phyloP scores from a whole-genome alignment of 1,140 invertebrate species.

The Drosophila leontia region DNA sequence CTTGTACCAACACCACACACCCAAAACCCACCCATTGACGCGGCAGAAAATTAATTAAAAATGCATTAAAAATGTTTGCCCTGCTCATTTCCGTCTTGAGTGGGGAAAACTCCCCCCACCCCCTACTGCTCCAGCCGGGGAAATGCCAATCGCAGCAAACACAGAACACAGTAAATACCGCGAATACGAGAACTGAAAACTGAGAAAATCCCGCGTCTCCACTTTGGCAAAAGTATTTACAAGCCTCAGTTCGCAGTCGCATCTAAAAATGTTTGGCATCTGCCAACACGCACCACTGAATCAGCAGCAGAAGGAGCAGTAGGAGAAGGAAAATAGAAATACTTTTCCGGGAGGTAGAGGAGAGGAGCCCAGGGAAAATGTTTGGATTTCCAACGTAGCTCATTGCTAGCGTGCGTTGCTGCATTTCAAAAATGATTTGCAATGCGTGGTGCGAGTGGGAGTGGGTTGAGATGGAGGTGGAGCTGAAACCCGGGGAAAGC shows the following conservation, averaged over 20 bases:
- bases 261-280: slow-evolving; percentile 83
- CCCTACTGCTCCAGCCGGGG: neutral
- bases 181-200: slow-evolving; percentile 34
- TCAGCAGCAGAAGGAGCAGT: slow-evolving; percentile 21
- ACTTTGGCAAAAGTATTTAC: slow-evolving; percentile 80
- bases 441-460: slow-evolving; percentile 15
- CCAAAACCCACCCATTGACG: slow-evolving; percentile 27
- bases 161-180: slow-evolving; percentile 53
- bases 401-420: slow-evolving; percentile 77
- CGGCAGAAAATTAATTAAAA: slow-evolving; percentile 78
- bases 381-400: slow-evolving; percentile 80
- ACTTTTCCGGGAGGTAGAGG: slow-evolving; percentile 23
- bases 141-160: slow-evolving; percentile 57
- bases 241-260: slow-evolving; percentile 78
- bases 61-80: slow-evolving; percentile 69
- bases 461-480: too few relatives aligned
- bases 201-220: slow-evolving; percentile 75
- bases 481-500: slow-evolving; percentile 12
- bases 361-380: slow-evolving; percentile 47
- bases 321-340: neutral
- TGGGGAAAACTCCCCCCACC: neutral
- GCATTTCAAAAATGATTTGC: slow-evolving; percentile 80
- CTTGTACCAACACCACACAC: slow-evolving; percentile 5
- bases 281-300: slow-evolving; percentile 80
- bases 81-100: slow-evolving; percentile 13